These are phyloP conservation scores for Tetramorium simillimum DNA, from an alignment of 1,140 invertebrate species.

Conservation along the genomic window DNA sequence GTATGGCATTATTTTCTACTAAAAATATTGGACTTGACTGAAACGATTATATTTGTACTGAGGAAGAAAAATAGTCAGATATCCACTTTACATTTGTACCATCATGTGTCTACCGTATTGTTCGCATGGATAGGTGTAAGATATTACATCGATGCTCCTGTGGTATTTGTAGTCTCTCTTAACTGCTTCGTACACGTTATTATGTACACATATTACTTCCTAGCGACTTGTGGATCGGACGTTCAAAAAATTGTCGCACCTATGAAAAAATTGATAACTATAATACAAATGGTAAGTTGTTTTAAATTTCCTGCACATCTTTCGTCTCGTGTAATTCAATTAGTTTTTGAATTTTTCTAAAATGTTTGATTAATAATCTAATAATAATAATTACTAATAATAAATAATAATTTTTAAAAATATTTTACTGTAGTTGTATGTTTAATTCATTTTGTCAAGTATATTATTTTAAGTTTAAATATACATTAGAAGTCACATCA, in stretches of 20 bases:
- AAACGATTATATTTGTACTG: conserved; percentile 88
- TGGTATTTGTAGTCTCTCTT: background rate
- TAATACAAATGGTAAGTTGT: conserved; percentile 76
- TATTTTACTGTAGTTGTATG: background rate
- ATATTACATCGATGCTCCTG: conserved; percentile 26
- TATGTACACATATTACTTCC: conserved; percentile 81
- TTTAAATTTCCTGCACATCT: too few species aligned
- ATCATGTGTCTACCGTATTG: conserved; percentile 87
- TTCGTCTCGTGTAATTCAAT: too few species aligned
- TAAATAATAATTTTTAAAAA: too few species aligned
- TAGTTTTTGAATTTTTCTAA: too few species aligned
- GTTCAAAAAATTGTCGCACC: conserved; percentile 67
- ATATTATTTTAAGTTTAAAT: too few species aligned
- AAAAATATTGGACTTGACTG: conserved; percentile 79
- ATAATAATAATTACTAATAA: too few species aligned
- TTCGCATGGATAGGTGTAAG: conserved; percentile 77
- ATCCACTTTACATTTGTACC: too few species aligned
- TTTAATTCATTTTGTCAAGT: too few species aligned
- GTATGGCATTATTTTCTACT: conserved; percentile 81
- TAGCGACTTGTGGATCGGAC: conserved; percentile 74
- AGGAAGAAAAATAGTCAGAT: conserved; percentile 89
- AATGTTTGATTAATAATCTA: background rate
- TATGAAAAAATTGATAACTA: conserved; percentile 74
- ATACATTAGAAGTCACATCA: background rate
- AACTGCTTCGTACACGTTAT: conserved; percentile 78